A percentile compares a stretch with the other conserved stretches of the same genome.
phyloP scores from a whole-genome alignment of 1,140 invertebrate genomes.

The Drosophila suzukii region DNA sequence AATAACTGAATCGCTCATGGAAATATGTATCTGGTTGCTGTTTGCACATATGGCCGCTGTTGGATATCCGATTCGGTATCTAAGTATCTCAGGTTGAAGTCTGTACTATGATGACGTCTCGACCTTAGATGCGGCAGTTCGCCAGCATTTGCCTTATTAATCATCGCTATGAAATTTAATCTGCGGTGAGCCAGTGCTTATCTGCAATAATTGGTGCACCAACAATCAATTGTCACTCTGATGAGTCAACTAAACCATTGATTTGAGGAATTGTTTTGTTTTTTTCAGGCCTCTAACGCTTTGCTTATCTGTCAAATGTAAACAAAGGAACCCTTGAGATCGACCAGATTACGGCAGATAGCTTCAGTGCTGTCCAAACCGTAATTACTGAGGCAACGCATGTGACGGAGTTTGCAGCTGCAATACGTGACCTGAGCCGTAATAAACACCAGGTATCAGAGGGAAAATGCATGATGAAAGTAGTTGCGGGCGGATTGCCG shows the following conservation, averaged over 20 bases:
- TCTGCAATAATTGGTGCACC: slow-evolving; percentile 6
- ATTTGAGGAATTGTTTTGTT: slow-evolving; percentile 6
- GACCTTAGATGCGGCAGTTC: slow-evolving; percentile 35
- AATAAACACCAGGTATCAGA: slow-evolving; percentile 18
- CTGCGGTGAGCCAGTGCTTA: slow-evolving; percentile 3
- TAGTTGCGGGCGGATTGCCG: not conserved
- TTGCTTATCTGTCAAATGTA: slow-evolving; percentile 16
- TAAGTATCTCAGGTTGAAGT: slow-evolving; percentile 29
- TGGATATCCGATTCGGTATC: slow-evolving; percentile 27
- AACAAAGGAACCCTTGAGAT: slow-evolving; percentile 15
- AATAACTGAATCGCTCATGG: slow-evolving; percentile 42
- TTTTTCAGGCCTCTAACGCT: not conserved
- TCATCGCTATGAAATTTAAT: slow-evolving; percentile 4
- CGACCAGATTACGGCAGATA: slow-evolving; percentile 1
- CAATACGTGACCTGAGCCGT: slow-evolving; percentile 25
- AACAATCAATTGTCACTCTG: not conserved
- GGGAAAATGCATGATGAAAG: slow-evolving; percentile 13
- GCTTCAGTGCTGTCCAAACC: slow-evolving; percentile 18
- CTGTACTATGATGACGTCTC: slow-evolving; percentile 1
- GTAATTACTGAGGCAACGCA: slow-evolving; percentile 8
- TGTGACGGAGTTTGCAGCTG: slow-evolving; percentile 14
- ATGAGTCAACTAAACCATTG: slow-evolving; percentile 24
- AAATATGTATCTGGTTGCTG: slow-evolving; percentile 19
- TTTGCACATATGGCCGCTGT: slow-evolving; percentile 37
- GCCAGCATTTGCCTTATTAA: slow-evolving; percentile 6